These are phyloP conservation scores for Gymnocephalus cernua DNA, from an alignment of 2,113 vertebrate species.

Conservation along the genomic window DNA sequence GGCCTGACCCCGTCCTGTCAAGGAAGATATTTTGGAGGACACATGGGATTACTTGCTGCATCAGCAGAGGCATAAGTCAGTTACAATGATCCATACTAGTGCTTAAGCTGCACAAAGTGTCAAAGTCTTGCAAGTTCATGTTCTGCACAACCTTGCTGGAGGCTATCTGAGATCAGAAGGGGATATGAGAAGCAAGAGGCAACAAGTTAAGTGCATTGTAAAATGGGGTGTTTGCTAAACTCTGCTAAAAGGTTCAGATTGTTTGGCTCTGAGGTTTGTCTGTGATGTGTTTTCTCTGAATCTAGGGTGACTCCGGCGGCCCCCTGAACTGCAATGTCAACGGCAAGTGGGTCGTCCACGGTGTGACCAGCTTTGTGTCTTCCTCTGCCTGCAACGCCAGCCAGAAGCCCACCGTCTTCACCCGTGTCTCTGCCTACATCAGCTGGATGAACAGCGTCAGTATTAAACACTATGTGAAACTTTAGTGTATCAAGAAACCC, in stretches of 20 bases:
- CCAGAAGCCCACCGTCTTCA: slow-evolving; percentile 92
- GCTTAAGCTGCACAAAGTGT: slow-evolving; percentile 63
- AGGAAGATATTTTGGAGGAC: slow-evolving; percentile 56
- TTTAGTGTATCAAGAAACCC: neutral
- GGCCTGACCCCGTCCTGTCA: slow-evolving; percentile 61
- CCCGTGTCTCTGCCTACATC: slow-evolving; percentile 89
- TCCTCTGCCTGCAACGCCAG: slow-evolving; percentile 85
- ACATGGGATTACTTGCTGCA: slow-evolving; percentile 52
- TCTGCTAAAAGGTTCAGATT: neutral
- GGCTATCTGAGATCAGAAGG: slow-evolving; percentile 24
- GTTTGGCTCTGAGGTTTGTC: neutral
- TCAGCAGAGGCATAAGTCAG: slow-evolving; percentile 64
- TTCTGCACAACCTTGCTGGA: slow-evolving; percentile 32
- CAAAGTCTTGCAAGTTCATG: slow-evolving; percentile 33
- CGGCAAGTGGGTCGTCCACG: slow-evolving; percentile 86
- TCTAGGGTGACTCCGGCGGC: slow-evolving; percentile 91
- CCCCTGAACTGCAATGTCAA: slow-evolving; percentile 89
- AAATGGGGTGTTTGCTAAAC: neutral
- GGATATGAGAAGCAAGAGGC: neutral
- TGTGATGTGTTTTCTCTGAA: slow-evolving; percentile 3
- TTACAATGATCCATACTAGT: slow-evolving; percentile 43
- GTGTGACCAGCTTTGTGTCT: slow-evolving; percentile 93
- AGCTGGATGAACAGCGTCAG: slow-evolving; percentile 89
- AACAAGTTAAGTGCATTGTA: neutral
- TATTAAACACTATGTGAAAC: slow-evolving; percentile 34